Percentiles rank a stretch among this genome's conserved stretches.
These are phyloP conservation scores for Nomia melanderi DNA, from an alignment of 1,140 invertebrate species.

Conservation along the genomic window DNA sequence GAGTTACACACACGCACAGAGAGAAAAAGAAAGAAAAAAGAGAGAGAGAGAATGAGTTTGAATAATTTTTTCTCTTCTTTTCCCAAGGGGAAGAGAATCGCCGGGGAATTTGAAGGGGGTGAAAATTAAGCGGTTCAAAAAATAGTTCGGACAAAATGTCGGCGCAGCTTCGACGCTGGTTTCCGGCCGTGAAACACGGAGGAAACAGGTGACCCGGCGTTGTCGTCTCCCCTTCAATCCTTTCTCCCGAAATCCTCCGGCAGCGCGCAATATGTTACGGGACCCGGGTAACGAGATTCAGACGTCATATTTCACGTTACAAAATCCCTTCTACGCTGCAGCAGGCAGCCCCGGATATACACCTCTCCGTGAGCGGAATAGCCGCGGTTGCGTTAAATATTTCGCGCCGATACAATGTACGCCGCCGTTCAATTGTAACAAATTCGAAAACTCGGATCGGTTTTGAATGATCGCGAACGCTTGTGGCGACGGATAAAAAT, in stretches of 20 bases:
- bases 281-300: constrained; percentile 10
- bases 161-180: background rate
- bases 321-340: background rate
- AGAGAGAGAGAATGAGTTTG: too few relatives aligned
- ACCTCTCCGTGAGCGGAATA: background rate
- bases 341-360: background rate
- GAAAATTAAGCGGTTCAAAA: background rate
- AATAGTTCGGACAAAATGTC: background rate
- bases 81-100: background rate
- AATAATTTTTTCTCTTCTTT: background rate
- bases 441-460: too few relatives aligned
- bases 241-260: background rate
- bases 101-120: background rate
- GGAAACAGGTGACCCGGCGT: background rate
- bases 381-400: background rate
- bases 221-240: background rate
- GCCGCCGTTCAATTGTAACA: too few relatives aligned
- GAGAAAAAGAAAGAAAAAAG: background rate
- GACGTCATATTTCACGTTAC: constrained; percentile 7
- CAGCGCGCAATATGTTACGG: constrained; percentile 6
- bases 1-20: too few relatives aligned
- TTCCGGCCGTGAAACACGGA: background rate
- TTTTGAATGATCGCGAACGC: too few relatives aligned
- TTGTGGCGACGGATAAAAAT: too few relatives aligned
- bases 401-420: background rate